These are phyloP conservation scores for Tinea trinotella DNA, from an alignment of 2,888 invertebrate species.

Conservation along the genomic window DNA sequence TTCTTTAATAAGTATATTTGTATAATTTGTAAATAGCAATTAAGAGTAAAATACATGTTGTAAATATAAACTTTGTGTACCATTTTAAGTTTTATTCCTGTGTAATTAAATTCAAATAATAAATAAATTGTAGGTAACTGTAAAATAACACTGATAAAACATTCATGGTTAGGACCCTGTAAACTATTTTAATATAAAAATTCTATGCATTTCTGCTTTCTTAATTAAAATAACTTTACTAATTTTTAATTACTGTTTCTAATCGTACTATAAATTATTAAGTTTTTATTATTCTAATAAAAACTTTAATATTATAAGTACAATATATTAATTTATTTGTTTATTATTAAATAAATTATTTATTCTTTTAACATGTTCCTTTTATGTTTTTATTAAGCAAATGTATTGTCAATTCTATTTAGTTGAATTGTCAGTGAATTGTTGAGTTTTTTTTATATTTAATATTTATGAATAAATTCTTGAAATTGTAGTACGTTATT, in stretches of 20 bases:
- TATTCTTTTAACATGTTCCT: not conserved
- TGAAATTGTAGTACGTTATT: too few relatives aligned
- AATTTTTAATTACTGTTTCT: not conserved
- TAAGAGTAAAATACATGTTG: too few relatives aligned
- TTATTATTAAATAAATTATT: slow-evolving; percentile 1
- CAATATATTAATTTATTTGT: slow-evolving; percentile 27
- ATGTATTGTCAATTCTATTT: slow-evolving; percentile 26
- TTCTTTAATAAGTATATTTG: too few relatives aligned
- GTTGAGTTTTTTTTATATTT: slow-evolving; percentile 58
- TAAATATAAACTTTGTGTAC: too few relatives aligned
- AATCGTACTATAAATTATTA: slow-evolving; percentile 42
- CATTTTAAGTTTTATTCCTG: too few relatives aligned
- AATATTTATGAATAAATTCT: slow-evolving; percentile 41
- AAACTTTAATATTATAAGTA: slow-evolving; percentile 39
- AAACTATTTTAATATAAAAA: slow-evolving; percentile 26
- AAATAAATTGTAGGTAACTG: too few relatives aligned
- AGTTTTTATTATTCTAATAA: slow-evolving; percentile 40
- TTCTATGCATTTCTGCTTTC: slow-evolving; percentile 47
- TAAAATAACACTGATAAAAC: too few relatives aligned
- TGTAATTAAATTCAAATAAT: too few relatives aligned
- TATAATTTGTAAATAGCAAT: too few relatives aligned
- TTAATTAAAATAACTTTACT: slow-evolving; percentile 26
- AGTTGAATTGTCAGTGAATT: slow-evolving; percentile 50
- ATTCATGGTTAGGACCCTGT: too few relatives aligned
- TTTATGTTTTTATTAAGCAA: slow-evolving; percentile 7